Conservation (phyloP, 2,797 vertebrate genomes). For the Pantherophis alleghaniensis region DNA sequence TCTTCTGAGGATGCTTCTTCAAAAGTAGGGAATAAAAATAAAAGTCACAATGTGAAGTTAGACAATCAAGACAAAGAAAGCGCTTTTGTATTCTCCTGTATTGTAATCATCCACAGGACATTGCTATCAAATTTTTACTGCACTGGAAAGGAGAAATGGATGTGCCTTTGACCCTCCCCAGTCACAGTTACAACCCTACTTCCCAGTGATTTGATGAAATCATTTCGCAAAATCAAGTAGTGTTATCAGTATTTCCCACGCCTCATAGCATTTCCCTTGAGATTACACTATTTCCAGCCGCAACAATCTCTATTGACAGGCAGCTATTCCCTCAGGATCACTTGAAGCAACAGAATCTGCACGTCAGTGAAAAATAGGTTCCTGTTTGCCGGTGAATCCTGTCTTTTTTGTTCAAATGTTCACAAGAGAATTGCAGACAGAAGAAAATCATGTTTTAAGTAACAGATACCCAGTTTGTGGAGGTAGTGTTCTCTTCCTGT, state of each 20-base stretch:
- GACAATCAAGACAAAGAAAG: not conserved
- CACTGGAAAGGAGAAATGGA: not conserved
- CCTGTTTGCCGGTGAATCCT: not conserved
- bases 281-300: not conserved
- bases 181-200: not conserved
- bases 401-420: conserved; percentile 24
- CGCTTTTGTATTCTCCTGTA: not conserved
- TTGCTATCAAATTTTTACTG: not conserved
- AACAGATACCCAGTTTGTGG: not conserved
- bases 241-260: not conserved
- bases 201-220: not conserved
- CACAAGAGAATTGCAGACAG: not conserved
- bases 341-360: conserved; percentile 13
- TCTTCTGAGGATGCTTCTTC: not conserved
- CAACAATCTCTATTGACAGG: not conserved
- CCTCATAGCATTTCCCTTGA: not conserved
- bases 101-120: not conserved
- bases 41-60: not conserved
- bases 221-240: conserved; percentile 16
- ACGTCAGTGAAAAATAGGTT: conserved; percentile 13
- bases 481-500: not conserved
- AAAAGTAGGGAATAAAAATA: not conserved
- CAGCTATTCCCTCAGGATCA: not conserved
- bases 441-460: not conserved
- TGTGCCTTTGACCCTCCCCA: not conserved